Evolutionary conservation across 2,888 invertebrate species (phyloP).

Genomic region (Lithophane ornitopus): DNA sequence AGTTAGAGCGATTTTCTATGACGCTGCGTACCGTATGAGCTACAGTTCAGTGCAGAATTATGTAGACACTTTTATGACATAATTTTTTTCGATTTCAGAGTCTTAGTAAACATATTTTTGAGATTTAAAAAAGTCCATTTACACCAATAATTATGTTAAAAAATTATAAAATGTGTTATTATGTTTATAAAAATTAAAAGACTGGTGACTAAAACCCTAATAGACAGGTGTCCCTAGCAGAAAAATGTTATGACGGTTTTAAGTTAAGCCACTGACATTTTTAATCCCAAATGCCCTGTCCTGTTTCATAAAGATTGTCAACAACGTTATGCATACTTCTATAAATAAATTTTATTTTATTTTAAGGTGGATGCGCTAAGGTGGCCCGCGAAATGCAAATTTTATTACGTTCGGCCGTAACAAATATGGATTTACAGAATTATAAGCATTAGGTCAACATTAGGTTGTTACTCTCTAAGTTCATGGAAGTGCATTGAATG

Average conservation of each 20-base stretch:
- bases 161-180: neutral
- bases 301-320: neutral
- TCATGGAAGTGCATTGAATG: too few relatives aligned
- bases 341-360: too few relatives aligned
- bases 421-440: too few relatives aligned
- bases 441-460: too few relatives aligned
- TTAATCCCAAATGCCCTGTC: neutral
- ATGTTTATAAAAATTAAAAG: neutral
- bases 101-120: neutral
- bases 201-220: neutral
- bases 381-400: too few relatives aligned
- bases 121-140: neutral
- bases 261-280: neutral
- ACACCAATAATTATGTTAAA: too few relatives aligned
- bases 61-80: neutral
- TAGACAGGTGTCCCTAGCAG: too few relatives aligned
- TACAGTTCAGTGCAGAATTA: constrained; percentile 39
- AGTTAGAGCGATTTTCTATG: constrained; percentile 63
- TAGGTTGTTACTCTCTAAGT: too few relatives aligned
- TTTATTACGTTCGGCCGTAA: too few relatives aligned
- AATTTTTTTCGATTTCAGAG: neutral
- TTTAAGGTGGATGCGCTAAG: too few relatives aligned
- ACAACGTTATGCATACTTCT: neutral
- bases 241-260: neutral
- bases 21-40: constrained; percentile 49